These are phyloP conservation scores for Atrina japonica DNA, from an alignment of 2,888 invertebrate species.

Conservation along the genomic window DNA sequence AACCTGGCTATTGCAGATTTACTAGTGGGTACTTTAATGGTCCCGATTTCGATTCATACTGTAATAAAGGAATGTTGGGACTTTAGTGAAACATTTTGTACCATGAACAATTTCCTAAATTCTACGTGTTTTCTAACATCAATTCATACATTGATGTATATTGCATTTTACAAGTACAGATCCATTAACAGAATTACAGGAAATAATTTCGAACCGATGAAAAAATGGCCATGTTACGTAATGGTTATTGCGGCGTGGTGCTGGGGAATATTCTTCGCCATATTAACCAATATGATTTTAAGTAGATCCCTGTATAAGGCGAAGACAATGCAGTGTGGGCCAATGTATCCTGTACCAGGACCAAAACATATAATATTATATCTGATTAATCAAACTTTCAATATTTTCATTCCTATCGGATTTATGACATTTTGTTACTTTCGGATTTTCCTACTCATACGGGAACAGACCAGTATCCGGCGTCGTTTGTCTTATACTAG, in stretches of 20 bases:
- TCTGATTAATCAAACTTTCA: constrained; percentile 70
- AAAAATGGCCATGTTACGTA: constrained; percentile 67
- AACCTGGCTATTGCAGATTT: constrained; percentile 81
- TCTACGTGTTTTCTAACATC: constrained; percentile 79
- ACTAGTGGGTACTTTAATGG: constrained; percentile 76
- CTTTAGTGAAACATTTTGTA: constrained; percentile 74
- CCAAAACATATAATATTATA: constrained; percentile 70
- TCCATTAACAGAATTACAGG: constrained; percentile 79
- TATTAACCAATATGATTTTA: constrained; percentile 74
- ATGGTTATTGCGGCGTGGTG: constrained; percentile 79
- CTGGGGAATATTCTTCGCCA: constrained; percentile 76
- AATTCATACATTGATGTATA: constrained; percentile 81
- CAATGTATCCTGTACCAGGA: constrained; percentile 69
- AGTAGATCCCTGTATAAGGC: constrained; percentile 69
- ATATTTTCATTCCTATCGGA: constrained; percentile 72
- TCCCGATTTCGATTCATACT: constrained; percentile 80
- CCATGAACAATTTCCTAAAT: constrained; percentile 79
- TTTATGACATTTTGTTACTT: constrained; percentile 79
- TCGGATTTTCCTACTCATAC: constrained; percentile 78
- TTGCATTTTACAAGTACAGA: constrained; percentile 79
- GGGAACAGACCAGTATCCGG: constrained; percentile 69
- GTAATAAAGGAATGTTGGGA: constrained; percentile 78
- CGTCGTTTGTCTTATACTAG: constrained; percentile 66
- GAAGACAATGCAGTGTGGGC: constrained; percentile 80
- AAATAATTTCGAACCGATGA: constrained; percentile 64